Evolutionary conservation across 2,888 invertebrate species (phyloP).

Genomic region (Apodemia mormo): DNA sequence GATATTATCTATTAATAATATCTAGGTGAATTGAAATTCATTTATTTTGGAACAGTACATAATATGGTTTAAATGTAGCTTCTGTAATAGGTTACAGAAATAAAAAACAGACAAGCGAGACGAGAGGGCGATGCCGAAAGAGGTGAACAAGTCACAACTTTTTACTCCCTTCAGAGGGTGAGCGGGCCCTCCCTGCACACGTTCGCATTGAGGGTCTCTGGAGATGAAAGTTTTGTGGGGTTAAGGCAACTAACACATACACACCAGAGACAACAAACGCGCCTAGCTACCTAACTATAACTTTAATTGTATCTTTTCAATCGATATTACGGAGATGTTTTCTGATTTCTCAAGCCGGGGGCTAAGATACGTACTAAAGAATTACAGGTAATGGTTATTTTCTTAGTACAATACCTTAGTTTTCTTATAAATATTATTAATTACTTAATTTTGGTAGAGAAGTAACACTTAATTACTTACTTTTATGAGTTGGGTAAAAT

Average conservation of each 20-base stretch:
- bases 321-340: conserved; percentile 57
- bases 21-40: no score
- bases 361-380: conserved; percentile 1
- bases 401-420: neutral
- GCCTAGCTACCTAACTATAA: conserved; percentile 76
- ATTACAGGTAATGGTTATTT: neutral
- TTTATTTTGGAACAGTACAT: neutral
- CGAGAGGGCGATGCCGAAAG: conserved; percentile 78
- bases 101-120: conserved; percentile 59
- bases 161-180: conserved; percentile 77
- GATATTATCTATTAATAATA: no score
- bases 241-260: conserved; percentile 71
- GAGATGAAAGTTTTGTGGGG: conserved; percentile 81
- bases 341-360: conserved; percentile 1
- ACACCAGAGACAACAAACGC: conserved; percentile 73
- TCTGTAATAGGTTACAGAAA: conserved; percentile 39
- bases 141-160: conserved; percentile 81
- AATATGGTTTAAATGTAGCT: conserved; percentile 9
- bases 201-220: conserved; percentile 58
- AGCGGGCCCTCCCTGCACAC: conserved; percentile 53
- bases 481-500: no score
- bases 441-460: neutral
- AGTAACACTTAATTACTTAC: no score
- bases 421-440: neutral
- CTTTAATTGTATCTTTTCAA: conserved; percentile 82